A percentile compares a stretch with the other conserved stretches of the same genome.
Evolutionary conservation across 2,113 vertebrate species (phyloP).

Genomic region (Urocitellus parryii): DNA sequence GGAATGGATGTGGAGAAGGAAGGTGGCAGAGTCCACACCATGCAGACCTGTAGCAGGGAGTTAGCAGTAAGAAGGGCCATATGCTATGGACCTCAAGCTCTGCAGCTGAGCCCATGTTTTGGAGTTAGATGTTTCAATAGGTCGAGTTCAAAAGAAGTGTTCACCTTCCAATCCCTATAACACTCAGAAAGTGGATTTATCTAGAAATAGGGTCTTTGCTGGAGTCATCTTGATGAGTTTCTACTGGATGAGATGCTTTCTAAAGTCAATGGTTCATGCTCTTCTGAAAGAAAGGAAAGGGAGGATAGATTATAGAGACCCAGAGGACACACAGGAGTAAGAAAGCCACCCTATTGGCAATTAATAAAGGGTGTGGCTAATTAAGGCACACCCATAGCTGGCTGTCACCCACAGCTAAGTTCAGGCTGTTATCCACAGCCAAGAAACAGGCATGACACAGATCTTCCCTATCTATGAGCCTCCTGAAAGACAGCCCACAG

Average conservation of each 20-base stretch:
- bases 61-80: too few species aligned
- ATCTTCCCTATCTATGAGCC: neutral
- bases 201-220: neutral
- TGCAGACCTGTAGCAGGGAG: neutral
- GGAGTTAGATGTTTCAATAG: neutral
- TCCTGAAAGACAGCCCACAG: neutral
- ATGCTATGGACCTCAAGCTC: too few species aligned
- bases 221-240: neutral
- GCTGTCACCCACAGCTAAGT: neutral
- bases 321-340: neutral
- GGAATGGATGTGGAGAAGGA: neutral
- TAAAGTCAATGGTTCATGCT: neutral
- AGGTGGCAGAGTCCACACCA: neutral
- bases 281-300: neutral
- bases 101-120: too few species aligned
- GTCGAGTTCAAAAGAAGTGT: neutral
- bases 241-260: neutral
- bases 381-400: too few species aligned
- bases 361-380: neutral
- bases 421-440: neutral
- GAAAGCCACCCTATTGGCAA: rapidly evolving
- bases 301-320: neutral
- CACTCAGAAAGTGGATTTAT: neutral
- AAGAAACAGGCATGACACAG: neutral
- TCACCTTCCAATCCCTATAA: neutral